Evolutionary conservation across 2,888 invertebrate species (phyloP), one percentile per base, ranked within the genome.

Genomic region (Colostygia pectinataria): DNA sequence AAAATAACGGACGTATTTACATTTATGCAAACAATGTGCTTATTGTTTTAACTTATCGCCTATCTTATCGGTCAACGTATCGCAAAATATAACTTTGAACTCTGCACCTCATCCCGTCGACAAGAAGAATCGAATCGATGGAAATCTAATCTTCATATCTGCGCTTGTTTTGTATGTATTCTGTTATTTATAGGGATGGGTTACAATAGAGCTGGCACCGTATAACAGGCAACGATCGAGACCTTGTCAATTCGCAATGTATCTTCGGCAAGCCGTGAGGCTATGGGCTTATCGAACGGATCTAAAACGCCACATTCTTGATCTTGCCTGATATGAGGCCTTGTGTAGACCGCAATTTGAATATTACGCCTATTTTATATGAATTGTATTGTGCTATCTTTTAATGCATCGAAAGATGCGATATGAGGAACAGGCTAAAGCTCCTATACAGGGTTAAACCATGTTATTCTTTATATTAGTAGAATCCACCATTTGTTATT

Each of bases 121-220:
- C 76, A 76, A 75, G 78, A 74, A 77, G 74, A 77, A 78, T 83
- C 75, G 61, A 55, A 49, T 59, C 65, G 70, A 74, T 75, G 72
- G 61, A 59, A 74, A 87, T 88, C 84, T 88, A 82, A 86, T 87
- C 88, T 79, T 59, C 49, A 50, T 74, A 85, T 87, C 86, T 81
- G 74, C 59, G 76, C 77, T 79, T 74, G 80, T 83, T 82, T 75
- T 72, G 70, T 70, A 70, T 69, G 65, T 63, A 57, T 60, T 62
- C 53, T 54, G 63, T 71, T 68, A 74, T 63, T 73, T 68, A 72
- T 58, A 59, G 53, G 56, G 60, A 65, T 64, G 46, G 40, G 46
- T 40, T 42, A 59, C 59, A 61, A 59, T 59, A 50, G 59, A 45
- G 40, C 52, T 55, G 53, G 60, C 57, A 64, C 59, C 52, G 55